phyloP scores from a whole-genome alignment of 2,113 vertebrate species.

The Mirounga angustirostris region DNA sequence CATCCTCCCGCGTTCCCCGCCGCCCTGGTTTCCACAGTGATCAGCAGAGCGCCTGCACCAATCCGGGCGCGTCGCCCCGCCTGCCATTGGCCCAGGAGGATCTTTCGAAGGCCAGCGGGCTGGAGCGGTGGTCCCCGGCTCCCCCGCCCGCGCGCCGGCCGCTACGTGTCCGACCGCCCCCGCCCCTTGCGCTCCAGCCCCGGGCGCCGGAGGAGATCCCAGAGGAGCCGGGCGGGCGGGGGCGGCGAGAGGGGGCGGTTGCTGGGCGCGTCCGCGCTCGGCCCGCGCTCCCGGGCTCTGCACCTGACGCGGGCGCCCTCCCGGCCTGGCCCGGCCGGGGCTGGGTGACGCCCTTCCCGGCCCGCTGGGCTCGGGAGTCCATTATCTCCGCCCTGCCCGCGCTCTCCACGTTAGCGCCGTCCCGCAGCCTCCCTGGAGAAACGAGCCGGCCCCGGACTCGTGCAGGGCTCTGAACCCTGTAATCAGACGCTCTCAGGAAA shows the following conservation, averaged over 20 bases:
- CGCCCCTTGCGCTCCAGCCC: not conserved
- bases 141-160: conserved; percentile 56
- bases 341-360: not conserved
- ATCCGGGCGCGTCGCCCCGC: conserved; percentile 80
- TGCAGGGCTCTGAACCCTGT: not conserved
- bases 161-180: conserved; percentile 61
- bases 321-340: not conserved
- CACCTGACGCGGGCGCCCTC: conserved; percentile 52
- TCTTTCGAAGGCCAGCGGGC: conserved; percentile 83
- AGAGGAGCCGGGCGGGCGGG: accelerated
- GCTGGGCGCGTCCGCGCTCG: not conserved
- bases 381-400: not conserved
- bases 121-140: conserved; percentile 55
- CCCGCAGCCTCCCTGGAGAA: not conserved
- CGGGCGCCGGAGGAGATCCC: not conserved
- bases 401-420: not conserved
- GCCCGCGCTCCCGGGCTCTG: not conserved
- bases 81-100: conserved; percentile 84
- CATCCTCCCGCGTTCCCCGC: conserved; percentile 69
- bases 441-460: not conserved
- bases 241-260: accelerated
- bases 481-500: not conserved
- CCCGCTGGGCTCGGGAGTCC: not conserved
- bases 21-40: conserved; percentile 80
- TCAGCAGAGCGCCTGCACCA: conserved; percentile 84